phyloP scores from a whole-genome alignment of 2,888 invertebrate species.

The Leucophenga maculata region DNA sequence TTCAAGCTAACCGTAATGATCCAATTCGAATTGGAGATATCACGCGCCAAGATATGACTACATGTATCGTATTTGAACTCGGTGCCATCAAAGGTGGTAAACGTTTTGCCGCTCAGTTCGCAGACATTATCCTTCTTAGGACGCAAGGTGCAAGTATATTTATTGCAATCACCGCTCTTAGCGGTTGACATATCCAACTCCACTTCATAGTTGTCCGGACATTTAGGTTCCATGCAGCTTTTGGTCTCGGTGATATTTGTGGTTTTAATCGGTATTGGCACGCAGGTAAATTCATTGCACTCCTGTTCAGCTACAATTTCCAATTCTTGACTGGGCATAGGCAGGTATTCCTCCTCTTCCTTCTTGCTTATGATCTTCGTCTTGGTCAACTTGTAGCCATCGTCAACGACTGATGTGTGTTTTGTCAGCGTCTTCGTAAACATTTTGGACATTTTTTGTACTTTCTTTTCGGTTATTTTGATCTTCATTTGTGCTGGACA shows the following conservation, averaged over 20 bases:
- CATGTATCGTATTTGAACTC: slow-evolving; percentile 87
- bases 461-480: slow-evolving; percentile 69
- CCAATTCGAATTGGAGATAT: slow-evolving; percentile 80
- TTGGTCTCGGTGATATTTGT: slow-evolving; percentile 57
- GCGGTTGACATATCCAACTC: slow-evolving; percentile 72
- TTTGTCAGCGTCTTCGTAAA: slow-evolving; percentile 66
- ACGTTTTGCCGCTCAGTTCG: slow-evolving; percentile 80
- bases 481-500: slow-evolving; percentile 74
- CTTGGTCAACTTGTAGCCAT: slow-evolving; percentile 62
- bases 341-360: slow-evolving; percentile 57
- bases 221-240: slow-evolving; percentile 70
- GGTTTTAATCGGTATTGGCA: slow-evolving; percentile 60
- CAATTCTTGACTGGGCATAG: slow-evolving; percentile 54
- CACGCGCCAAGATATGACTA: slow-evolving; percentile 83
- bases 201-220: slow-evolving; percentile 77
- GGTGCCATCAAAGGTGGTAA: slow-evolving; percentile 85
- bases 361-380: slow-evolving; percentile 56
- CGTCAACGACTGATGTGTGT: slow-evolving; percentile 58
- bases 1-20: slow-evolving; percentile 76
- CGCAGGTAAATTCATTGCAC: slow-evolving; percentile 70
- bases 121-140: slow-evolving; percentile 77
- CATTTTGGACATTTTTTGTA: slow-evolving; percentile 72
- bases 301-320: slow-evolving; percentile 58
- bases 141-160: slow-evolving; percentile 79
- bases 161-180: slow-evolving; percentile 73